These are phyloP conservation scores for Teleiodes luculella DNA, from an alignment of 2,888 invertebrate species.

Conservation along the genomic window DNA sequence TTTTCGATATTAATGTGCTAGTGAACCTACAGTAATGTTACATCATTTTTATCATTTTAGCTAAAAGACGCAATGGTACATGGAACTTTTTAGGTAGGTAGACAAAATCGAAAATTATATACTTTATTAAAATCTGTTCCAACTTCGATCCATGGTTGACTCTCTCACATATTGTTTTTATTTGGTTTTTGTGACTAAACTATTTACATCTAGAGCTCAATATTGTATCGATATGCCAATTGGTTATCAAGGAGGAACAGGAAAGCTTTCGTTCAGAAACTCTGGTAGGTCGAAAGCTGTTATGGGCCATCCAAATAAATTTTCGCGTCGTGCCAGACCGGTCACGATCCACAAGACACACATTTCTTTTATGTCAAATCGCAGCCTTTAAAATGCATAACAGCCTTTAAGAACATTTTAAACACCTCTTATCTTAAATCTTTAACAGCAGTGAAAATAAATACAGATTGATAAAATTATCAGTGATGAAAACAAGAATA, in stretches of 20 bases:
- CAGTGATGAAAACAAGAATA: neutral
- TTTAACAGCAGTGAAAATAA: neutral
- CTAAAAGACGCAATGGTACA: too few relatives aligned
- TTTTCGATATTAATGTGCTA: too few relatives aligned
- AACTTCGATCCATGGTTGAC: too few relatives aligned
- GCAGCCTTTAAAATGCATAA: constrained; percentile 14
- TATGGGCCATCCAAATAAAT: constrained; percentile 51
- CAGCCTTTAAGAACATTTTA: constrained; percentile 13
- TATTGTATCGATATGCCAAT: neutral
- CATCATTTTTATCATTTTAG: too few relatives aligned
- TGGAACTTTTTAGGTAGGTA: too few relatives aligned
- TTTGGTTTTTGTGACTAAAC: too few relatives aligned
- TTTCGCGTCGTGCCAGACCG: constrained; percentile 45
- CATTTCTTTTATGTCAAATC: constrained; percentile 26
- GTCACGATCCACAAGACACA: constrained; percentile 50
- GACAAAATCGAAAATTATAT: too few relatives aligned
- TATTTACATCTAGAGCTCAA: too few relatives aligned
- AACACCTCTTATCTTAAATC: constrained; percentile 2
- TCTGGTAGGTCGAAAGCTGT: constrained; percentile 42
- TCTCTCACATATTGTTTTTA: too few relatives aligned
- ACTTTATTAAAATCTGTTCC: too few relatives aligned
- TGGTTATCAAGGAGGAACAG: neutral
- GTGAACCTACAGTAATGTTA: too few relatives aligned
- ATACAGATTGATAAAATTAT: neutral
- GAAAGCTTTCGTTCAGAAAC: constrained; percentile 9